These are phyloP conservation scores for Polypedilum vanderplanki DNA, from an alignment of 1,140 invertebrate genomes.

Conservation along the genomic window DNA sequence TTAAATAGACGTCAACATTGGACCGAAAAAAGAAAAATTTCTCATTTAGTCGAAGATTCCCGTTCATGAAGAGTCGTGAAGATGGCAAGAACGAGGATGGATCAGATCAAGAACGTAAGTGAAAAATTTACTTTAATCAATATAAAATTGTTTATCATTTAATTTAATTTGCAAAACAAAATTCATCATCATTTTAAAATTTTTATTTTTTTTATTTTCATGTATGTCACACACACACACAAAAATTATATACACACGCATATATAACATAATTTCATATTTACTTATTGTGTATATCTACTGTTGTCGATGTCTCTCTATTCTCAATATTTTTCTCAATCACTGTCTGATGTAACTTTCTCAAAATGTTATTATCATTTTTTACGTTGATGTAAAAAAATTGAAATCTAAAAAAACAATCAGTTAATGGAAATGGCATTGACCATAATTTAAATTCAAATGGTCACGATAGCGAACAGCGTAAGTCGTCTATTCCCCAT, in stretches of 20 bases:
- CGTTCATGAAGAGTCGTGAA: constrained; percentile 98
- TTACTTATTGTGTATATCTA: neutral
- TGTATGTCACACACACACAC: neutral
- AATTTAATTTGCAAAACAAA: neutral
- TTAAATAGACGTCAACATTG: constrained; percentile 73
- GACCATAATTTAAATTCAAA: neutral
- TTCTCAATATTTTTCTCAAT: neutral
- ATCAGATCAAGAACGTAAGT: constrained; percentile 96
- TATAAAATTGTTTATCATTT: neutral
- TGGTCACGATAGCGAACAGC: constrained; percentile 35
- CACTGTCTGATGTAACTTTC: neutral
- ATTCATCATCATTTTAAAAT: neutral
- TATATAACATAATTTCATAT: constrained; percentile 18
- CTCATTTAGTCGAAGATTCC: constrained; percentile 94
- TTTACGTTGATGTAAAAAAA: constrained; percentile 31
- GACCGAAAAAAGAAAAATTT: constrained; percentile 97
- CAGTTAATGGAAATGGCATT: constrained; percentile 29
- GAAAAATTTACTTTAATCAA: neutral
- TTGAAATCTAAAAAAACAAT: constrained; percentile 21
- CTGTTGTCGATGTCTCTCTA: neutral
- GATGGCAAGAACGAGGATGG: constrained; percentile 91
- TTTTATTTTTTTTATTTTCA: neutral
- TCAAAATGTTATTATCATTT: constrained; percentile 21
- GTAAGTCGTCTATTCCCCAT: constrained; percentile 39
- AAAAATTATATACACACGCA: neutral